Percentiles rank a stretch among this genome's conserved stretches.
Evolutionary conservation across 1,140 invertebrate genomes (phyloP).

Genomic region (Maconellicoccus hirsutus): DNA sequence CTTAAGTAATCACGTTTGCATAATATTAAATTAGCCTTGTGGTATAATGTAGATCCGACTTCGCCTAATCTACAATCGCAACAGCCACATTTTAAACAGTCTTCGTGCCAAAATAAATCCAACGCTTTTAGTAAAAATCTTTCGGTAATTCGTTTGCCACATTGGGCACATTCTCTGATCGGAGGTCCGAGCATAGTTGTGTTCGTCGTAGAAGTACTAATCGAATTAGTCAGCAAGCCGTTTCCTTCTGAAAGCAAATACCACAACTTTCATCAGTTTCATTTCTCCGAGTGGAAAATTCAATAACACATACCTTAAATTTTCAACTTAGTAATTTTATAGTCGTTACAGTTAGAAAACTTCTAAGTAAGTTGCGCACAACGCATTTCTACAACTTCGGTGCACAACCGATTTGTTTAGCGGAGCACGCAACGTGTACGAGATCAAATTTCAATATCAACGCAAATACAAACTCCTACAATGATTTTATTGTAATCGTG

Average conservation of each 20-base stretch:
- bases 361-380: no score
- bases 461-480: no score
- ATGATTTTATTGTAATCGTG: no score
- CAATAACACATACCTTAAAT: no score
- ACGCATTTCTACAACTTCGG: no score
- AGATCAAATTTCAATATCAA: no score
- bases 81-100: conserved; percentile 94
- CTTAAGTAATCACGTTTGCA: conserved; percentile 96
- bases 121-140: conserved; percentile 60
- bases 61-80: conserved; percentile 94
- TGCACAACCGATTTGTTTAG: no score
- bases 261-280: not conserved
- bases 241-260: not conserved
- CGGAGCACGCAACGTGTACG: no score
- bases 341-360: no score
- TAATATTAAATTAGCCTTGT: conserved; percentile 91
- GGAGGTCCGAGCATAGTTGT: conserved; percentile 13
- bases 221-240: conserved; percentile 1
- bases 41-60: conserved; percentile 93
- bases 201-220: not conserved
- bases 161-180: conserved; percentile 34
- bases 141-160: conserved; percentile 36
- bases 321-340: no score
- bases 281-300: no score
- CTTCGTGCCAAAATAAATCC: conserved; percentile 94